A percentile compares a stretch with the other conserved stretches of the same genome.
Evolutionary conservation across 2,797 vertebrate species (phyloP).

Genomic region (Diglossa cyanea): DNA sequence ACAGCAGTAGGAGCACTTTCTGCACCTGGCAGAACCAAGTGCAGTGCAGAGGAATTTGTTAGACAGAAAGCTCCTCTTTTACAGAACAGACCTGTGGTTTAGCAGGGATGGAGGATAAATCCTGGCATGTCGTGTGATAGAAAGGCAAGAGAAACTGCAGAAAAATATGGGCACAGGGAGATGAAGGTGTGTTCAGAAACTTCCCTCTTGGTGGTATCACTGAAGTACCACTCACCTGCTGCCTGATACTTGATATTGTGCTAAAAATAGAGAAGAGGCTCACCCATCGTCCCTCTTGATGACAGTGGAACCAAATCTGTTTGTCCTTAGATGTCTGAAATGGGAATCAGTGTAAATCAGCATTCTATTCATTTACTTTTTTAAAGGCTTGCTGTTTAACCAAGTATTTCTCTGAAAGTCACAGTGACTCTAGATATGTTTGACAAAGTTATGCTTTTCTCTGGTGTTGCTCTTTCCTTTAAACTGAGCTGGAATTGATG

Average conservation of each 20-base stretch:
- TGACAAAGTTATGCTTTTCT: neutral
- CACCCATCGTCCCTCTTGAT: neutral
- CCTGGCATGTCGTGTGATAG: neutral
- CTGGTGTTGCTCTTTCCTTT: neutral
- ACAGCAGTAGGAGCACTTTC: neutral
- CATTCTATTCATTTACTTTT: neutral
- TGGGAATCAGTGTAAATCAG: neutral
- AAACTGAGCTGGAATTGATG: neutral
- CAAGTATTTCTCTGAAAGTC: neutral
- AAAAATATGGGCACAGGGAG: neutral
- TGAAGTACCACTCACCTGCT: neutral
- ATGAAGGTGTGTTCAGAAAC: neutral
- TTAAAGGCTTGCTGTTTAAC: slow-evolving; percentile 2
- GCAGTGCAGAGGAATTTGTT: neutral
- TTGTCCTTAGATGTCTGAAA: neutral
- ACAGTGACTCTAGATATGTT: neutral
- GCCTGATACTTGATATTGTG: neutral
- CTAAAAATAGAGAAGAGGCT: slow-evolving; percentile 32
- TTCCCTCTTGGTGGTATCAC: neutral
- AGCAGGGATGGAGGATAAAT: neutral
- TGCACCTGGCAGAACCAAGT: neutral
- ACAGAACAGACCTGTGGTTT: neutral
- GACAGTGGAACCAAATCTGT: neutral
- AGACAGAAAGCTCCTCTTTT: neutral
- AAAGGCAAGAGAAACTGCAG: neutral